Percentiles rank a stretch among this genome's conserved stretches.
Conservation (phyloP, 2,113 vertebrate species). For the Talpa occidentalis region DNA sequence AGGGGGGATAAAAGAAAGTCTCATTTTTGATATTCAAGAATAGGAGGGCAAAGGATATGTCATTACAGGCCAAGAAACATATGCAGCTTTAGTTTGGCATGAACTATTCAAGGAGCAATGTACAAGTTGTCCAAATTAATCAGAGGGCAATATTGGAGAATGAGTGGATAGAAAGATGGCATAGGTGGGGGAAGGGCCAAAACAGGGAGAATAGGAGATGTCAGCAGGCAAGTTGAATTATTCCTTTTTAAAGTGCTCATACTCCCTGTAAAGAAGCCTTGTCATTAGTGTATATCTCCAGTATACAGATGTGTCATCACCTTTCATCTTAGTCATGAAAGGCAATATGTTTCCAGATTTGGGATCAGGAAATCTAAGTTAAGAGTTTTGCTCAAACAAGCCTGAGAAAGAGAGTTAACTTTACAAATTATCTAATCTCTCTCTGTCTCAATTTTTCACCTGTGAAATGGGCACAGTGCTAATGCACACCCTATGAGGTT, state of each 20-base stretch:
- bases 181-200: fast-evolving
- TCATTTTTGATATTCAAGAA: background rate
- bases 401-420: background rate
- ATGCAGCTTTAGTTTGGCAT: background rate
- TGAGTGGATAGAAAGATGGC: background rate
- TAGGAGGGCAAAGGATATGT: fast-evolving
- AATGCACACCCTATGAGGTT: background rate
- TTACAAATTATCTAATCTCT: background rate
- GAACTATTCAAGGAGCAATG: background rate
- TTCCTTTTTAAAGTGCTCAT: background rate
- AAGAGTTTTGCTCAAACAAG: background rate
- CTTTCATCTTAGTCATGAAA: background rate
- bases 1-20: background rate
- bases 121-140: background rate
- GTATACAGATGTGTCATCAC: background rate
- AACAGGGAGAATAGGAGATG: background rate
- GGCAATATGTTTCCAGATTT: background rate
- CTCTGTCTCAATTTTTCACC: background rate
- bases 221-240: background rate
- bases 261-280: background rate
- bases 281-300: background rate
- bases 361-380: background rate
- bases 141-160: background rate
- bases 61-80: background rate
- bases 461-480: background rate